Conservation (phyloP, 2,113 vertebrate species). For the Neogale vison region DNA sequence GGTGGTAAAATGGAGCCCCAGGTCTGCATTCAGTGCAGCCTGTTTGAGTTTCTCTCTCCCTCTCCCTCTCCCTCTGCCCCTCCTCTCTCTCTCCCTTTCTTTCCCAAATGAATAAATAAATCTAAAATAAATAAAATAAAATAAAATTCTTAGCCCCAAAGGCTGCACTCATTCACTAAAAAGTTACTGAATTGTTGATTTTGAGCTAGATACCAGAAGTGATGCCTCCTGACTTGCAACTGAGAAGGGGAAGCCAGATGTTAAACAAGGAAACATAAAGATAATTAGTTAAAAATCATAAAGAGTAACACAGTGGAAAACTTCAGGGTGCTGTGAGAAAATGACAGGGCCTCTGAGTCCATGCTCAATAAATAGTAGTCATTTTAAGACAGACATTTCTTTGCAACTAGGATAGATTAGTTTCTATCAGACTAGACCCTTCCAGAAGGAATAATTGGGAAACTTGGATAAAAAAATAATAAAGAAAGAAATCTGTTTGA, state of each 20-base stretch:
- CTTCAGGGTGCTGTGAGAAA: neutral
- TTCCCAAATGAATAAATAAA: neutral
- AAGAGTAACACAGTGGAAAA: neutral
- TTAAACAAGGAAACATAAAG: constrained; percentile 17
- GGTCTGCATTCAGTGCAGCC: neutral
- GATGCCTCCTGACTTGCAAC: neutral
- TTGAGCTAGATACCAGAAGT: neutral
- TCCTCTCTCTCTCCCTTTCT: neutral
- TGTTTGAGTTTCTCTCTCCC: neutral
- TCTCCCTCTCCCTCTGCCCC: neutral
- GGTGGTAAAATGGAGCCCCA: neutral
- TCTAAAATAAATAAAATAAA: neutral
- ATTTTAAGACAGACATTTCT: neutral
- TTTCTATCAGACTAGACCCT: neutral
- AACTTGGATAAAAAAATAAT: neutral
- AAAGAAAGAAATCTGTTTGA: neutral
- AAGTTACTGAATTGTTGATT: neutral
- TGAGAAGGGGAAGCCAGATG: neutral
- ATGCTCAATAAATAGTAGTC: neutral
- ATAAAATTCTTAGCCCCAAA: neutral
- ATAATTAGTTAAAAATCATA: neutral
- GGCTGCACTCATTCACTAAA: neutral
- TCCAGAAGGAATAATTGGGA: neutral
- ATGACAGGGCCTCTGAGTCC: neutral
- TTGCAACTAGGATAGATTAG: neutral